Evolutionary conservation across 2,113 vertebrate species (phyloP), one percentile per base, ranked within the genome.

Genomic region (Mormyrus lacerda): DNA sequence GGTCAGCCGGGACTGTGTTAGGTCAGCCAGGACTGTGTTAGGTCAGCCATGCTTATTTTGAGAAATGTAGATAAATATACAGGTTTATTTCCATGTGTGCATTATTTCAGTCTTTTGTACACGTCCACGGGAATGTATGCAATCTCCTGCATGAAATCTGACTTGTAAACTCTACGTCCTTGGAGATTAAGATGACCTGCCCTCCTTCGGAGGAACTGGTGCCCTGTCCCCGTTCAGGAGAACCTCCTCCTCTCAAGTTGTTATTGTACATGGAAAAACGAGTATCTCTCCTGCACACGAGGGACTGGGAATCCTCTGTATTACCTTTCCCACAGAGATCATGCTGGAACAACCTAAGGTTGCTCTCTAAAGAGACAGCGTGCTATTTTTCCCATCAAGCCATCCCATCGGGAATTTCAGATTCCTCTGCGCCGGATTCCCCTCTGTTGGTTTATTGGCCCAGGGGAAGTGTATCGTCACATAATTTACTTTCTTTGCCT

Each of bases 381-480:
- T 95, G 95, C 96, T 96, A 96, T 96, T 97, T 47, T 97, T 95
- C 94, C 95, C 96, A 95, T 97, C 96, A 96, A 96, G 95, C 93
- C 96, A 94, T 94, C 94, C 96, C 96, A 92, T 94, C 96, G 97
- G 96, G 96, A 96, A 96, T 47, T 97, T 95, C 82, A 95, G 96
- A 95, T 95, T 94, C 96, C 87, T 96, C 95, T 95, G 93, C 93
- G 95, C 96, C 96, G 89, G 61, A 96, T 96, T 96, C 95, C 91
- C 94, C 94, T 93, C 93, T 96, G 95, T 96, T 96, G 97, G 95
- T 96, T 95, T 95, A 95, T 94, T 92, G 92, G 90, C 96, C 95
- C 95, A 91, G 90, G 96, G 95, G 96, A 97, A 93, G 94, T 89
- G 95, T 95, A 91, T 96, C 96, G 96, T 95, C 96, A 96, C 96